phyloP scores from a whole-genome alignment of 30 jellyfish, hydroid and myxozoan species.

The Hydra vulgaris region DNA sequence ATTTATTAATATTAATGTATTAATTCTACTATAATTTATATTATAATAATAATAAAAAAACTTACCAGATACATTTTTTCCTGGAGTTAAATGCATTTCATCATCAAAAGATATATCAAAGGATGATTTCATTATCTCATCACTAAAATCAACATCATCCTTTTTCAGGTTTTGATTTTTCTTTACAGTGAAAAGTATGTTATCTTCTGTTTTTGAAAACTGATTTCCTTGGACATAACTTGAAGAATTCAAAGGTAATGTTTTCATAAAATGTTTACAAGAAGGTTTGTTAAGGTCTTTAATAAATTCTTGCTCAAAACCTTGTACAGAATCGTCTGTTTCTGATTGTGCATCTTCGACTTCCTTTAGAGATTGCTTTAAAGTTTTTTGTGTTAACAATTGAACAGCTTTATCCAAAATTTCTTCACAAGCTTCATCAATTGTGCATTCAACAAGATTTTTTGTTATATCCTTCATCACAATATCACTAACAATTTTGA shows the following conservation, averaged over 20 bases:
- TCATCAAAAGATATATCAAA: slow-evolving; percentile 16
- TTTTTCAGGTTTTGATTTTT: not conserved
- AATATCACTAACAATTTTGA: slow-evolving; percentile 4
- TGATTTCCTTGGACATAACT: not conserved
- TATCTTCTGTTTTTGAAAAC: slow-evolving; percentile 1
- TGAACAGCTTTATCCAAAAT: slow-evolving; percentile 13
- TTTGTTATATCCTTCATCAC: slow-evolving; percentile 2
- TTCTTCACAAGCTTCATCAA: slow-evolving; percentile 10
- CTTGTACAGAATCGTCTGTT: not conserved
- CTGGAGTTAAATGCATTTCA: slow-evolving; percentile 12
- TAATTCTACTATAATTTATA: no score
- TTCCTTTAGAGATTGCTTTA: slow-evolving; percentile 9
- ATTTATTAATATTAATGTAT: no score
- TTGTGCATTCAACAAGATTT: slow-evolving; percentile 4
- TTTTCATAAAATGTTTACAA: not conserved
- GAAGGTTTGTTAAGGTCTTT: not conserved
- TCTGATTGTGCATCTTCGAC: not conserved
- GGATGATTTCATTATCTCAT: not conserved
- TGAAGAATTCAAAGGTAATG: not conserved
- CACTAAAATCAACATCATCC: not conserved
- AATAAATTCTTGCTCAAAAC: not conserved
- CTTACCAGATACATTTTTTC: slow-evolving; percentile 21
- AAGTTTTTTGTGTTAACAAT: slow-evolving; percentile 1
- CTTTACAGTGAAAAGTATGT: not conserved
- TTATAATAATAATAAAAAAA: no score